Percentiles rank a stretch among this genome's conserved stretches.
Conservation (phyloP, 2,113 vertebrate genomes). For the human (Homo sapiens) region DNA sequence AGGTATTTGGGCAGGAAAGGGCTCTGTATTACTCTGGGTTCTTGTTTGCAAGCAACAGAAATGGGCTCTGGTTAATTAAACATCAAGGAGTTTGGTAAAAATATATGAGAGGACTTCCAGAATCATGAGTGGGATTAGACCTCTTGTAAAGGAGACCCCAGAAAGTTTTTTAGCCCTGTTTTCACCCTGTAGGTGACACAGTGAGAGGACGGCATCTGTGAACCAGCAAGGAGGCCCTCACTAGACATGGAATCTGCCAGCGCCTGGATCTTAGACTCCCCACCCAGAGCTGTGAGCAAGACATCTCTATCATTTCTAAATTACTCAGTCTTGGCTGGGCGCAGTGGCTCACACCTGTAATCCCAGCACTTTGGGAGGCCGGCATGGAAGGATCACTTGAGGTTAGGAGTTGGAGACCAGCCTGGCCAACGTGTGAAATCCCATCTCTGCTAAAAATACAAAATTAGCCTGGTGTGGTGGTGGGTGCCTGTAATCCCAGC, state of each 20-base stretch:
- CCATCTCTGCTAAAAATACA: no score
- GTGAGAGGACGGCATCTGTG: neutral
- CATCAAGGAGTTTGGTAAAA: neutral
- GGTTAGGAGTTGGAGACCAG: no score
- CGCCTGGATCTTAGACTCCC: neutral
- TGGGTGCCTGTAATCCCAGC: no score
- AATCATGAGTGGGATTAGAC: neutral
- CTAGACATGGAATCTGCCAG: neutral
- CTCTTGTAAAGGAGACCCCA: neutral
- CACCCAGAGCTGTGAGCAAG: neutral
- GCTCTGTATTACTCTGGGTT: neutral
- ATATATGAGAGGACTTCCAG: neutral
- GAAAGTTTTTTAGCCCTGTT: neutral
- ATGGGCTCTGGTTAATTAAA: neutral
- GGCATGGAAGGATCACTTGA: no score
- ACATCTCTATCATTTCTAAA: neutral
- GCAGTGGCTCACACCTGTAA: no score
- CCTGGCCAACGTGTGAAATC: no score
- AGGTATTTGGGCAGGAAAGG: neutral
- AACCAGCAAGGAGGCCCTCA: neutral
- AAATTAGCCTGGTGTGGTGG: no score
- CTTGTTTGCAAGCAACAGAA: neutral
- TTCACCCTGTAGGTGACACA: neutral
- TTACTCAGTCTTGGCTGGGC: neutral
- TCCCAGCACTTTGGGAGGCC: no score